Conservation (phyloP, 2,888 invertebrate species). For the Boloria euphrosyne region DNA sequence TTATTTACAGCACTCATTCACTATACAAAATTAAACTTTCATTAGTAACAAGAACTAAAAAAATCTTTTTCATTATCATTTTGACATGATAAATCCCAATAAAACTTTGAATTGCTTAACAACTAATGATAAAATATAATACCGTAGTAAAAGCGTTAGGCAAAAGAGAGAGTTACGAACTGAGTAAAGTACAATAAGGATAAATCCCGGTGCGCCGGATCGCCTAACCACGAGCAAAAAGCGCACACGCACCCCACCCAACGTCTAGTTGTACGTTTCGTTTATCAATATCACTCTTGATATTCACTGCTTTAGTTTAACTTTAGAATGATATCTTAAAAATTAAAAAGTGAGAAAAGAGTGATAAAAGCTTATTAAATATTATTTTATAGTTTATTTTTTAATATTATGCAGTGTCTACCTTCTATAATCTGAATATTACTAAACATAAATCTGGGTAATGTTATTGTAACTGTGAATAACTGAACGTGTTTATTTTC, state of each 20-base stretch:
- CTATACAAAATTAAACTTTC: conserved; percentile 60
- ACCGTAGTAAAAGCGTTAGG: conserved; percentile 60
- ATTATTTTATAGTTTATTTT: background rate
- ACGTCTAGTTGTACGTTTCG: conserved; percentile 54
- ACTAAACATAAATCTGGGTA: conserved; percentile 2
- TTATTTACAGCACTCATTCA: conserved; percentile 61
- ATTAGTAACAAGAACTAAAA: conserved; percentile 51
- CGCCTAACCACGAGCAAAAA: conserved; percentile 57
- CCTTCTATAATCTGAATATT: conserved; percentile 7
- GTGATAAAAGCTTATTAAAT: background rate
- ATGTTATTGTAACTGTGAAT: no score
- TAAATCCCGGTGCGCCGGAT: conserved; percentile 57
- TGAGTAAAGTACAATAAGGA: conserved; percentile 75
- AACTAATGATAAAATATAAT: conserved; percentile 48
- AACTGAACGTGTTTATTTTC: no score
- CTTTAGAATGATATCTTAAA: background rate
- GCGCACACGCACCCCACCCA: conserved; percentile 59
- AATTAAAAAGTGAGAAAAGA: background rate
- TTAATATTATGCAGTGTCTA: background rate
- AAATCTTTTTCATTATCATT: conserved; percentile 62
- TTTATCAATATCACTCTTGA: conserved; percentile 37
- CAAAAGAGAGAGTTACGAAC: conserved; percentile 67
- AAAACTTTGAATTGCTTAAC: conserved; percentile 49
- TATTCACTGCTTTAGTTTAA: background rate
- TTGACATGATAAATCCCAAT: conserved; percentile 58